Conservation (phyloP, 2,888 invertebrate species). For the Omphaloscelis lunosa region DNA sequence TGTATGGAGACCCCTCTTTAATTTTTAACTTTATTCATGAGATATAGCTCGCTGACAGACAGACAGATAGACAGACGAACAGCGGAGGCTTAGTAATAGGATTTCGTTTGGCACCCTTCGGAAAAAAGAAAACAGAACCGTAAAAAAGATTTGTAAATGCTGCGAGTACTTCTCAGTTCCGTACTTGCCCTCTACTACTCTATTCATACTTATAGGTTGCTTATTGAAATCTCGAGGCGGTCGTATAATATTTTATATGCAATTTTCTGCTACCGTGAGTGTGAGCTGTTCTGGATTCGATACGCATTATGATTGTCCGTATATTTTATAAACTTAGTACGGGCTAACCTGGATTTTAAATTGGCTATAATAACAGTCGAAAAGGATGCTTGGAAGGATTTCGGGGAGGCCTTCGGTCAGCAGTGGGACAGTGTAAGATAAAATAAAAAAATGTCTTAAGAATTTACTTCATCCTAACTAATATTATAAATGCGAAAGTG, state of each 20-base stretch:
- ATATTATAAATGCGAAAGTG: no score
- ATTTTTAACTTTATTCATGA: no score
- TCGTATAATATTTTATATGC: conserved; percentile 19
- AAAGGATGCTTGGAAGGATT: no score
- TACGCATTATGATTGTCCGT: not conserved
- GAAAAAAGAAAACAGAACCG: no score
- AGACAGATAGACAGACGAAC: no score
- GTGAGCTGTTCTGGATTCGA: not conserved
- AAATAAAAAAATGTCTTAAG: no score
- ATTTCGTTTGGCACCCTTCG: no score
- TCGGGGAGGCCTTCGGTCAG: no score
- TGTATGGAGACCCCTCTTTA: no score
- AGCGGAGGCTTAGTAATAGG: no score
- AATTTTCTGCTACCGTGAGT: not conserved
- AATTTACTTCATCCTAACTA: not conserved
- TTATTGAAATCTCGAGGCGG: not conserved
- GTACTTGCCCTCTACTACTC: not conserved
- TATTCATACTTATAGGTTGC: not conserved
- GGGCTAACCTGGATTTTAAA: not conserved
- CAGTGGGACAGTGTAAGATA: no score
- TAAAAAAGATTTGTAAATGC: not conserved
- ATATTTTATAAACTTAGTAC: not conserved
- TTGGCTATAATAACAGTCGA: not conserved
- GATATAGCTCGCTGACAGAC: no score
- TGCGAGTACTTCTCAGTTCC: not conserved